Base-by-base conservation (phyloP, 1,140 invertebrate species). In the Globodera rostochiensis region DNA sequence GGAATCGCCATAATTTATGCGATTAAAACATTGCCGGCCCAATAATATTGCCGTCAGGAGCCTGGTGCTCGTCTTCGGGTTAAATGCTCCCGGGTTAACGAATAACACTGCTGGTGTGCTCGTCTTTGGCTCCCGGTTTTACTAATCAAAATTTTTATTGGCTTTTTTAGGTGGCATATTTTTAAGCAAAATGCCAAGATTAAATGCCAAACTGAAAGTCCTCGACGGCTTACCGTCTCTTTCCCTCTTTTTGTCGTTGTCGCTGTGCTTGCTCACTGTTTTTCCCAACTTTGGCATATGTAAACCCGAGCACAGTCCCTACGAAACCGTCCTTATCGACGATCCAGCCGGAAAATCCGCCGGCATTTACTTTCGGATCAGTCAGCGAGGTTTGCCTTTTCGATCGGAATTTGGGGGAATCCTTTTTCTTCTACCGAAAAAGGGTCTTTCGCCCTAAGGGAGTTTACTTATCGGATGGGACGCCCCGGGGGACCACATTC, bases 341-440 rank as follows among this genome's bases (percentile, higher is more conserved):
- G 84, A 85, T 70, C 85, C 85, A n/a, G 82, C 84, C n/a, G 70
- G 86, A 21, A 36, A 87, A 73, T 74, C 69, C 21, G 80, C 84
- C 53, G 84, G 84, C 46, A 82, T 85, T 73, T 85, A 85, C 46
- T 85, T 87, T 57, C 47, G 83, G 5, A 86, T 84, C 47, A 83
- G 80, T 49, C 83, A 84, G 15, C 46, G 73, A 53, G 84, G 77
- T 77, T 19, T 45, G 25, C 11, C 69, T 45, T 19, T 15, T 6
- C 69, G 36, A 6, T 19, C 5, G 11, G 6, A 15, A 64, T 15
- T 13, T n/a, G n/a, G 57, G 57, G 5, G 57, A 19, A 13, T 13
- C 5, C 25, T 71, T 36, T 36, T 2, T 36, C 25, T 36, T 36
- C 25, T 36, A 36, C 25, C 25, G 25, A 8, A 7, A 19, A 6